phyloP scores from a whole-genome alignment of 2,113 vertebrate species.

The Haplochromis vanheusdeni region DNA sequence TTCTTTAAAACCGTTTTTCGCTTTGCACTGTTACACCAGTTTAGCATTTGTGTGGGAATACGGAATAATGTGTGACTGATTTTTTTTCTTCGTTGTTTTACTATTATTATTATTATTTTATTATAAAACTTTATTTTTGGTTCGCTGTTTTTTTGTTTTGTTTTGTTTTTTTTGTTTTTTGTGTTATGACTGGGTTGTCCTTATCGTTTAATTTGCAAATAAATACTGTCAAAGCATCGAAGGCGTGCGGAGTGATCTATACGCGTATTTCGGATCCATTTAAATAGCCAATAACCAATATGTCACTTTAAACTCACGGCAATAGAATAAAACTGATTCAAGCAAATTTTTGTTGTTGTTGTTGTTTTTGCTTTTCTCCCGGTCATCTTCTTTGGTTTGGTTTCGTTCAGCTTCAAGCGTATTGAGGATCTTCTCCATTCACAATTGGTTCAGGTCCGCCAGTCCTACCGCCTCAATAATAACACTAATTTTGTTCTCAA shows the following conservation, averaged over 20 bases:
- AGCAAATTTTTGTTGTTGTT: background rate
- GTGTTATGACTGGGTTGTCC: constrained; percentile 28
- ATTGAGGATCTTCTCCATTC: background rate
- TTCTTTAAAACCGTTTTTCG: background rate
- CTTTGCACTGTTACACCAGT: constrained; percentile 23
- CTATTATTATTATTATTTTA: background rate
- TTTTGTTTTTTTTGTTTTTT: background rate
- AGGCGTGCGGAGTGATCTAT: background rate
- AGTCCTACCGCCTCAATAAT: background rate
- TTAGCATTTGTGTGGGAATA: background rate
- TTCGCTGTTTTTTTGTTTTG: background rate
- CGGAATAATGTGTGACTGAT: background rate
- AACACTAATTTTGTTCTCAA: constrained; percentile 54
- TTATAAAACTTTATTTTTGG: background rate
- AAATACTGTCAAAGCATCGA: constrained; percentile 51
- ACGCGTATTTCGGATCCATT: background rate
- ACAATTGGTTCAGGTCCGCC: background rate
- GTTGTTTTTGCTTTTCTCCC: background rate
- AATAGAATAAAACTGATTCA: background rate
- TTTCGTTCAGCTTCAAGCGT: background rate
- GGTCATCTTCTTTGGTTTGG: background rate
- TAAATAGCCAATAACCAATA: background rate
- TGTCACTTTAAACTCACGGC: background rate
- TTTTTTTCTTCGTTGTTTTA: background rate
- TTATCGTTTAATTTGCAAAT: constrained; percentile 66